Evolutionary conservation across 2,888 invertebrate species (phyloP), one percentile per base, ranked within the genome.

Genomic region (Eulithis testata): DNA sequence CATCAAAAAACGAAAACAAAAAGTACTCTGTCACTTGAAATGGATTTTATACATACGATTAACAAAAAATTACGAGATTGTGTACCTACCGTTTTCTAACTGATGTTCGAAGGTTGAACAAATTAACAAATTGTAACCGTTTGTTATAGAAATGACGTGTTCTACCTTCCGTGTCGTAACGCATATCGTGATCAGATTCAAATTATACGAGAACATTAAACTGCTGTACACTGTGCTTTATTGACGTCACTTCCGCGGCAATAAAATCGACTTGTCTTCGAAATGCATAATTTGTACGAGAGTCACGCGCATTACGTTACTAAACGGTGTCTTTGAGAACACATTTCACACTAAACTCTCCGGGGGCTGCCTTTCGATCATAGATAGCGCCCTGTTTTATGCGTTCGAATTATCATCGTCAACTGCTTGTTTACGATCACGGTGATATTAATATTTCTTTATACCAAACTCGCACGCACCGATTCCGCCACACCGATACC

Each of bases 271-370:
- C 88, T 86, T 88, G 91, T 90, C 90, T 85, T 87, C 84, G 81
- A 91, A 91, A 91, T 88, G 92, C 90, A 92, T 91, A 90, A 92
- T 93, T 91, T 89, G 92, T 92, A 92, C 83, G 83, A 82, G 83
- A 89, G 92, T 91, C 92, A 92, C 92, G 91, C 91, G 91, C 87
- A 86, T 87, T 86, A 89, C 84, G 89, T 86, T 90, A 89, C 91
- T 92, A 93, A 92, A 93, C 88, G 91, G 91, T 92, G 91, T 91
- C 90, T 89, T 84, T 85, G 82, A 85, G 88, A 91, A 91, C 89
- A 91, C 91, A 91, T 91, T 93, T 91, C 90, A 92, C 91, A 91
- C 91, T 91, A 87, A 89, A 90, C 86, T 87, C 87, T 81, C 82
- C 81, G 77, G 84, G 88, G 87, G 84, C 85, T 83, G 87, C 80